phyloP scores from a whole-genome alignment of 2,113 vertebrate genomes.

The Mus musculus region DNA sequence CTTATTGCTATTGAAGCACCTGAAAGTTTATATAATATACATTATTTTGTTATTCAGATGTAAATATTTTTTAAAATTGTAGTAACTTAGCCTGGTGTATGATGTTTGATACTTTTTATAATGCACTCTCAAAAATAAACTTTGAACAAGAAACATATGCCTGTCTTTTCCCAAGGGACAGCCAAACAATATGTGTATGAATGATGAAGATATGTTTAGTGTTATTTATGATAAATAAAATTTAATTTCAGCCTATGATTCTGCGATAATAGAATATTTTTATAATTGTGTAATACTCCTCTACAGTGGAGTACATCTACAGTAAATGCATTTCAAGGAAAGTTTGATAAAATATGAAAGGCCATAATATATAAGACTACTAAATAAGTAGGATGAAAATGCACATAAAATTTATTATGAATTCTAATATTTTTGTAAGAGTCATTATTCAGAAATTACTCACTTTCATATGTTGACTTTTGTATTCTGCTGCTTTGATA shows the following conservation, averaged over 20 bases:
- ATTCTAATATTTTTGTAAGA: not conserved
- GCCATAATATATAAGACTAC: not conserved
- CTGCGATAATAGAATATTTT: not conserved
- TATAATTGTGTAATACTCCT: not conserved
- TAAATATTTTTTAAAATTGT: slow-evolving; percentile 11
- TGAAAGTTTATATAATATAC: slow-evolving; percentile 32
- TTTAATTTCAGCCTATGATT: not conserved
- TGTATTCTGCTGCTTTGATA: not conserved
- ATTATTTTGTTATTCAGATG: not conserved
- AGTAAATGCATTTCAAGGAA: not conserved
- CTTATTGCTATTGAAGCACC: not conserved
- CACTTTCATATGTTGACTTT: not conserved
- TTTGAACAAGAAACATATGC: slow-evolving; percentile 6
- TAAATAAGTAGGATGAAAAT: not conserved
- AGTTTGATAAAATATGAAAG: not conserved
- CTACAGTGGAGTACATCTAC: not conserved
- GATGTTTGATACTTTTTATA: not conserved
- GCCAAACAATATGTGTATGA: not conserved
- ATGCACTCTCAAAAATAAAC: slow-evolving; percentile 19
- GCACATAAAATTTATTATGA: not conserved
- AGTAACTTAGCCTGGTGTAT: not conserved
- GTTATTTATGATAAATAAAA: slow-evolving; percentile 44
- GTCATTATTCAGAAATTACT: not conserved
- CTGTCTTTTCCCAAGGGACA: not conserved
- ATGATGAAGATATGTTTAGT: not conserved